Base-by-base conservation (phyloP, 2,888 invertebrate genomes). In the Ichneumon xanthorius region DNA sequence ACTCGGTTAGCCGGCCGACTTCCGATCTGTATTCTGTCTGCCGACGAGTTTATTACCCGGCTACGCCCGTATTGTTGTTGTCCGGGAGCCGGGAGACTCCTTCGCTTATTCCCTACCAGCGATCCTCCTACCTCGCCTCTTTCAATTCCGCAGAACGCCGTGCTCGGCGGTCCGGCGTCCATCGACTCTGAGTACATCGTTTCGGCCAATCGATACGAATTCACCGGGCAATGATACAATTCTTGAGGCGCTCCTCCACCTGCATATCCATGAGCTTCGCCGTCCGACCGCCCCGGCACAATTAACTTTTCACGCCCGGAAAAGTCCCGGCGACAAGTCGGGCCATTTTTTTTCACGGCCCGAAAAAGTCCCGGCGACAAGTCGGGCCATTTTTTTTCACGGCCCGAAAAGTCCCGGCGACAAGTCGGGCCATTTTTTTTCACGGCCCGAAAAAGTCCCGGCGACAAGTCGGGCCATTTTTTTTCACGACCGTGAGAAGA, bases 1-100 rank as follows among this genome's bases (percentile, higher is more conserved):
- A 93, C 91, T 92, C 89, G 92, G 92, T 93, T 93, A 92, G 91
- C 90, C 88, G 88, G 90, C 89, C 90, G 91, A 91, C 91, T 92
- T 92, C 90, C 92, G 92, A 93, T 93, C 91, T 92, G 92, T 92
- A 93, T 92, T 93, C 92, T 89, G 90, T 91, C 92, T 91, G 89
- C 90, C 90, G 89, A 89, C 89, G 90, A 92, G 92, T 92, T 92
- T 93, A 93, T 93, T 92, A 91, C 91, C 87, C 88, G 82, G 73
- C 84, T 81, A 82, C 82, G 67, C 80, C 87, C 78, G 82, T 83
- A 86, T 86, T 88, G 82, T 86, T 88, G 82, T 87, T 77, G 76
- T 82, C 82, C 90, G 84, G 80, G 87, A 87, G 88, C 86, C 89
- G 85, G 86, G 87, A 88, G 88, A 86, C 90, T 86, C 84, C 80